These are phyloP conservation scores for Spodoptera exigua DNA, from an alignment of 2,888 invertebrate genomes.

Conservation along the genomic window DNA sequence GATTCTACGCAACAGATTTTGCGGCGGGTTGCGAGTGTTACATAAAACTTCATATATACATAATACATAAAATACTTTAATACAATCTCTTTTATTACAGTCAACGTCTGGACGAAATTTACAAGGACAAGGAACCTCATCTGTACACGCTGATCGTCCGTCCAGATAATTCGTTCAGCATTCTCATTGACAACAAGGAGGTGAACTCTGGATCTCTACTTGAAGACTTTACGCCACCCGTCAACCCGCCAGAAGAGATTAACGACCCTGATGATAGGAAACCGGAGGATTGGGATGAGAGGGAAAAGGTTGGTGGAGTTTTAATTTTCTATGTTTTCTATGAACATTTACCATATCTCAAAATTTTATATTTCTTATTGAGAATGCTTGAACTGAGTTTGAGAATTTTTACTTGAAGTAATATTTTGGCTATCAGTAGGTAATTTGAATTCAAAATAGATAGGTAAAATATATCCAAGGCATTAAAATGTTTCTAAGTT, in stretches of 20 bases:
- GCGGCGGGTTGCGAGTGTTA: too few relatives aligned
- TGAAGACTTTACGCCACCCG: conserved; percentile 97
- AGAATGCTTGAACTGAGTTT: too few relatives aligned
- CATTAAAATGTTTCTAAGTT: too few relatives aligned
- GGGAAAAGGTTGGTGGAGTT: conserved; percentile 90
- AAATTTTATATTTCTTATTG: too few relatives aligned
- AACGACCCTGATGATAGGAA: conserved; percentile 96
- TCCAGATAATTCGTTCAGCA: conserved; percentile 98
- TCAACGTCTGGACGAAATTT: conserved; percentile 94
- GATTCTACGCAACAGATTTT: too few relatives aligned
- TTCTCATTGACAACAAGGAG: conserved; percentile 95
- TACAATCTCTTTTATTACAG: conserved; percentile 70
- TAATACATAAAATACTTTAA: too few relatives aligned
- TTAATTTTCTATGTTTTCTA: neutral
- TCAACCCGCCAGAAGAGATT: conserved; percentile 98
- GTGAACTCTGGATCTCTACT: conserved; percentile 96
- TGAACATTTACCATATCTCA: too few relatives aligned
- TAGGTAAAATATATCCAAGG: too few relatives aligned
- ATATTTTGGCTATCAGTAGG: too few relatives aligned
- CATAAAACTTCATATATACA: too few relatives aligned
- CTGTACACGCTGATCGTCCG: conserved; percentile 98
- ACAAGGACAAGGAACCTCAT: conserved; percentile 98
- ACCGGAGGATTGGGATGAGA: conserved; percentile 99
- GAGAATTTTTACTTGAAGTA: too few relatives aligned
- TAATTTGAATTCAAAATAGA: too few relatives aligned